Base-by-base conservation (phyloP, 2,797 vertebrate species). In the Leptatherina wallacei region DNA sequence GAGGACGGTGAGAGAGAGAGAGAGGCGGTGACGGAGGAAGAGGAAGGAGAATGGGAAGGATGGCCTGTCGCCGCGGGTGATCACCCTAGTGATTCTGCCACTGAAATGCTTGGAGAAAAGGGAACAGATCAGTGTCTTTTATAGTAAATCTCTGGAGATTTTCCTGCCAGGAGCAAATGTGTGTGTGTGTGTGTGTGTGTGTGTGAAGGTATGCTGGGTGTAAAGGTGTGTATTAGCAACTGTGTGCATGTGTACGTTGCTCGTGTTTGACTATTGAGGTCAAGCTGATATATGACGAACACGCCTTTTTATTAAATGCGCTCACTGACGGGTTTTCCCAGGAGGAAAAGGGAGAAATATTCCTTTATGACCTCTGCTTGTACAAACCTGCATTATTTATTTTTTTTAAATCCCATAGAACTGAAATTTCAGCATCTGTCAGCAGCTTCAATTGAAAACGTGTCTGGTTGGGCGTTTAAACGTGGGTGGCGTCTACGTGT, bases 11-110 rank as follows among this genome's bases (percentile, higher is more conserved):
- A 0, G 8, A 47, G n/a, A n/a, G n/a, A n/a, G n/a, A n/a, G n/a
- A n/a, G n/a, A n/a, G n/a, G n/a, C n/a, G n/a, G n/a, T n/a, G n/a
- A n/a, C n/a, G n/a, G n/a, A n/a, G n/a, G n/a, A n/a, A n/a, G n/a
- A n/a, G n/a, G n/a, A 60, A 44, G n/a, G 61, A 35, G 1, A 32
- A 51, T 0, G 0, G 35, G 10, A 51, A 11, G n/a, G n/a, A n/a
- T 20, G 14, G 47, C 8, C 22, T 61, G 74, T 75, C 75, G 68
- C 71, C 63, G 24, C 56, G 33, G 93, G 95, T 94, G 95, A 95
- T 96, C 96, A 96, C 95, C 95, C 95, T 84, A 94, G 94, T 94
- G 93, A 92, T 94, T 95, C 95, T 95, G 94, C 92, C 94, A 95
- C 95, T 95, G 95, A 96, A 94, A 94, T 92, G 89, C 93, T 95